phyloP scores from a whole-genome alignment of 2,113 vertebrate genomes.

The Vulpes ferrilata region DNA sequence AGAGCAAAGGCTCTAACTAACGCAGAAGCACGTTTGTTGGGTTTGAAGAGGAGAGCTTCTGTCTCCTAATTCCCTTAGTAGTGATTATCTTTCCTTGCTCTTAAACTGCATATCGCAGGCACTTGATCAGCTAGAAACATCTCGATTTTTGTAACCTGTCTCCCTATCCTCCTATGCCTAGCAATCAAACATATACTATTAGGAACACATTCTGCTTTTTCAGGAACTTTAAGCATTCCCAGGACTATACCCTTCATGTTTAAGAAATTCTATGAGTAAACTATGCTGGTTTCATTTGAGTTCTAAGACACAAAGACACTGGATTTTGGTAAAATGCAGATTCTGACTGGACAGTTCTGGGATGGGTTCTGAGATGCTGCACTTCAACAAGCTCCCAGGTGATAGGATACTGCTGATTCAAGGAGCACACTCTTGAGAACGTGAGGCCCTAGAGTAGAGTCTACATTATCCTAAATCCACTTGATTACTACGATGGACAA shows the following conservation, averaged over 20 bases:
- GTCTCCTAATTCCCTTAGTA: no score
- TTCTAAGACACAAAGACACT: neutral
- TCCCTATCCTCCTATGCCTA: conserved; percentile 1
- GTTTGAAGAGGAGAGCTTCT: neutral
- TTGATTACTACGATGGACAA: neutral
- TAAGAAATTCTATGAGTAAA: neutral
- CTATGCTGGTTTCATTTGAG: neutral
- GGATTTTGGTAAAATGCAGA: neutral
- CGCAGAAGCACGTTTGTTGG: neutral
- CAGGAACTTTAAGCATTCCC: neutral
- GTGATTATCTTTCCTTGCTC: neutral
- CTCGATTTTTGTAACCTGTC: neutral
- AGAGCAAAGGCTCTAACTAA: neutral
- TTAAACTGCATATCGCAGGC: neutral
- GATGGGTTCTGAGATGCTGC: neutral
- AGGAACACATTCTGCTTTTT: neutral
- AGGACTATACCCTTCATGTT: neutral
- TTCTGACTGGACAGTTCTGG: neutral
- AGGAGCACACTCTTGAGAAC: neutral
- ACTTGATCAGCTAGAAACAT: neutral
- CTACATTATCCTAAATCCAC: neutral
- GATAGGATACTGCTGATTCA: neutral
- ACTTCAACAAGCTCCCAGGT: neutral
- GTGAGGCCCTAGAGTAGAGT: neutral
- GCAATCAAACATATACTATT: neutral